Conservation (phyloP, 30 jellyfish, hydroid and myxozoan genomes). For the Chironex yamaguchii region DNA sequence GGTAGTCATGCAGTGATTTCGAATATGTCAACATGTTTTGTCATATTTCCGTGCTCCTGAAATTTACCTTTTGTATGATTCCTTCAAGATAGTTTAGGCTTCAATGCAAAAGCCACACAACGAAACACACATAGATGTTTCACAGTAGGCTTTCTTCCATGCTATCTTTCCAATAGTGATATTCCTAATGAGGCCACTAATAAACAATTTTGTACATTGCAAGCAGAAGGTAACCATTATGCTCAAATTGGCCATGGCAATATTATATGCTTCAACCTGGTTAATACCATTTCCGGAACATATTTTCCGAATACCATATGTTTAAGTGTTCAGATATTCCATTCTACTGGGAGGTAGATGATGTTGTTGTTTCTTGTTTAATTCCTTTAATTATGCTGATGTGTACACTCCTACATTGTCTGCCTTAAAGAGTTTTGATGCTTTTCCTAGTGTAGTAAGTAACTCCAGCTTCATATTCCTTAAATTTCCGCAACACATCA, state of each 20-base stretch:
- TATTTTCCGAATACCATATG: too few species aligned
- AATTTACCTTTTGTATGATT: too few species aligned
- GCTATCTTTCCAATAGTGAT: conserved; percentile 45
- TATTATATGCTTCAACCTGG: neutral
- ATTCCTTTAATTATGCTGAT: neutral
- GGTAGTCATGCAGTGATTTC: too few species aligned
- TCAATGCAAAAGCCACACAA: too few species aligned
- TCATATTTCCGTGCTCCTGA: conserved; percentile 20
- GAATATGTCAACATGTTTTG: conserved; percentile 13
- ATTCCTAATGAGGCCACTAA: neutral
- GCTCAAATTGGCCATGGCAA: conserved; percentile 15
- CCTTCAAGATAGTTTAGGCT: neutral
- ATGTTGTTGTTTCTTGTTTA: conserved; percentile 4
- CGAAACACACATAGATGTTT: conserved; percentile 30
- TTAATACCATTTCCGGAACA: conserved; percentile 5
- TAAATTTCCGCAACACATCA: neutral
- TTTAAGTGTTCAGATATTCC: conserved; percentile 41
- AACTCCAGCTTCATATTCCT: conserved; percentile 1
- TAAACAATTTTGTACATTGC: conserved; percentile 8
- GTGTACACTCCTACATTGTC: conserved; percentile 37
- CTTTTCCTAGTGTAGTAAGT: neutral
- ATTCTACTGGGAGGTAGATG: conserved; percentile 20
- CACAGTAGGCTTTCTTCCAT: conserved; percentile 4
- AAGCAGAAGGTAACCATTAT: conserved; percentile 6
- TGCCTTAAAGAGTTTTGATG: neutral